Conservation (phyloP, 23 tunicate species). For the Ascidia mentula region DNA sequence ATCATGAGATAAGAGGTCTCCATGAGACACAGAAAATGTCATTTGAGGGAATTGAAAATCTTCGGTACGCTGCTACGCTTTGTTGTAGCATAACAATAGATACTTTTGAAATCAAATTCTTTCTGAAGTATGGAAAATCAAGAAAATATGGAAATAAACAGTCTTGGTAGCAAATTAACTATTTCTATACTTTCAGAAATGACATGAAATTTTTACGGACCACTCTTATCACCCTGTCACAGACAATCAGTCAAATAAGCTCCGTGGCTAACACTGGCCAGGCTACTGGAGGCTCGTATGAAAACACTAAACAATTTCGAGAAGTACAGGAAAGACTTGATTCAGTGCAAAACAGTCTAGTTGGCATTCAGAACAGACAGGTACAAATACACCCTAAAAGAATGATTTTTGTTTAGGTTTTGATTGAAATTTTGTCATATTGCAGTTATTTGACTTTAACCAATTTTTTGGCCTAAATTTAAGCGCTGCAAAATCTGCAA, state of each 20-base stretch:
- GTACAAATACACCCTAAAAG: background rate
- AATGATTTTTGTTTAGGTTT: no score
- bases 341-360: background rate
- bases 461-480: no score
- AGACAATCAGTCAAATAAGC: background rate
- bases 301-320: conserved; percentile 1
- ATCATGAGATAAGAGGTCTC: background rate
- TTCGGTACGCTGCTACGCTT: background rate
- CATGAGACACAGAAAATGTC: background rate
- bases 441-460: no score
- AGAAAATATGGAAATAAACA: no score
- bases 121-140: no score
- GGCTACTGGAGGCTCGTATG: conserved; percentile 12
- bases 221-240: background rate
- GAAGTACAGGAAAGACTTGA: conserved; percentile 20
- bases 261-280: background rate
- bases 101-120: no score
- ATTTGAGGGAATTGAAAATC: background rate
- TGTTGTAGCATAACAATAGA: no score
- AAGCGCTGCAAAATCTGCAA: no score
- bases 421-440: no score
- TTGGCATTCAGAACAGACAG: conserved; percentile 17
- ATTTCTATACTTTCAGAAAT: background rate
- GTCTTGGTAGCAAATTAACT: no score
- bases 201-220: background rate